phyloP scores from a whole-genome alignment of 2,113 vertebrate species.

The Cygnus atratus region DNA sequence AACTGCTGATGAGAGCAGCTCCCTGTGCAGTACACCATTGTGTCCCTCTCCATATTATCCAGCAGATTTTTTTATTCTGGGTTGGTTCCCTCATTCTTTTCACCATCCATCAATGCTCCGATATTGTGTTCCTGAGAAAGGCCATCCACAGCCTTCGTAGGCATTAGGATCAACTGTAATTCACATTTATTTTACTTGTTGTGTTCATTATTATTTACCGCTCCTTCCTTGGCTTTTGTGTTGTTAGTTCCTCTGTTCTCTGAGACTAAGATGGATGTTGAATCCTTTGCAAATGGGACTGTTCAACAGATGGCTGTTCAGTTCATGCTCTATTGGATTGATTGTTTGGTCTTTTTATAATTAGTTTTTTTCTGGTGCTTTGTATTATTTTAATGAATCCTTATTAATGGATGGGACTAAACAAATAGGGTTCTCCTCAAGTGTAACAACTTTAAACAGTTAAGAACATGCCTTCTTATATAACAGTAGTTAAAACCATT shows the following conservation, averaged over 20 bases:
- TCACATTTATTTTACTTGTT: background rate
- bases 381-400: constrained; percentile 66
- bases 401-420: constrained; percentile 46
- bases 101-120: background rate
- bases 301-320: constrained; percentile 58
- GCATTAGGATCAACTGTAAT: background rate
- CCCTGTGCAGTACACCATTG: accelerated
- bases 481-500: background rate
- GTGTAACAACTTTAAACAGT: background rate
- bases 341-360: constrained; percentile 54
- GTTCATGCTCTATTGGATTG: constrained; percentile 55
- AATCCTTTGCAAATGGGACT: constrained; percentile 25
- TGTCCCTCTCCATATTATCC: background rate
- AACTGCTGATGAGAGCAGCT: background rate
- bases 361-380: constrained; percentile 56
- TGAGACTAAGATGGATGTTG: constrained; percentile 9
- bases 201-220: background rate
- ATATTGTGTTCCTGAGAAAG: background rate
- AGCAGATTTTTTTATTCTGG: background rate
- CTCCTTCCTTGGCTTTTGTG: background rate
- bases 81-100: background rate
- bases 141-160: background rate
- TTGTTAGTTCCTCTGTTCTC: constrained; percentile 16
- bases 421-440: constrained; percentile 32
- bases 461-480: background rate